Base-by-base conservation (phyloP, 2,113 vertebrate species). In the Acanthochromis polyacanthus region DNA sequence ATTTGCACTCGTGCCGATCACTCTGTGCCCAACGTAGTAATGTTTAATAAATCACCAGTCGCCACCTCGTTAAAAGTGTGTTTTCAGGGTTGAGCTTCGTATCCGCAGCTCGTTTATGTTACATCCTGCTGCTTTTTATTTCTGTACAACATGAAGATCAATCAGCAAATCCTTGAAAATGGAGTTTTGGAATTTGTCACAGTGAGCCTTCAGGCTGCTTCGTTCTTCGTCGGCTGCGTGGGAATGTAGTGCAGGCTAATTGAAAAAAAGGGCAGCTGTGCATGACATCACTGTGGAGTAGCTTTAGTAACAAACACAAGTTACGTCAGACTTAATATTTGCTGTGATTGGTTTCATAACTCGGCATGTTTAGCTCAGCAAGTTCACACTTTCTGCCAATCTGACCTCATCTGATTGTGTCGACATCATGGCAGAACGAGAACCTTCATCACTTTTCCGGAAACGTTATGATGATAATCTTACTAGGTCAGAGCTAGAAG, bases 41-140 rank as follows among this genome's bases (percentile, higher is more conserved):
- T 61, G 36, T 50, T 28, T 52, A 66, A 77, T 30, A 64, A 75
- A 51, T 78, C 64, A 25, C n/a, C 48, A 51, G 15, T 63, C 57
- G 32, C 12, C 69, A 52, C 20, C 2, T 53, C 15, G 52, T 40
- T 59, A 46, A 66, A 11, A 4, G 17, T 12, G 22, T 25, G 14
- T 75, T 67, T 76, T 64, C 20, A 25, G 45, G 19, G 32, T 46
- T 14, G 2, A 40, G 16, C 28, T 48, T 7, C 38, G 20, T 46
- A 14, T 0, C 50, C 20, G 38, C 43, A 57, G 3, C 7, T 59
- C 15, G 20, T 25, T 8, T 67, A 3, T 30, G 19, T 64, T 2
- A 7, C 9, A 67, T 43, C 14, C 11, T 4, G 19, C 45, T 32
- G 23, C n/a, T 6, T 59, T 20, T 56, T 0, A 19, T 60, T 50